phyloP scores from a whole-genome alignment of 2,113 vertebrate species.

The Pygoscelis adeliae region DNA sequence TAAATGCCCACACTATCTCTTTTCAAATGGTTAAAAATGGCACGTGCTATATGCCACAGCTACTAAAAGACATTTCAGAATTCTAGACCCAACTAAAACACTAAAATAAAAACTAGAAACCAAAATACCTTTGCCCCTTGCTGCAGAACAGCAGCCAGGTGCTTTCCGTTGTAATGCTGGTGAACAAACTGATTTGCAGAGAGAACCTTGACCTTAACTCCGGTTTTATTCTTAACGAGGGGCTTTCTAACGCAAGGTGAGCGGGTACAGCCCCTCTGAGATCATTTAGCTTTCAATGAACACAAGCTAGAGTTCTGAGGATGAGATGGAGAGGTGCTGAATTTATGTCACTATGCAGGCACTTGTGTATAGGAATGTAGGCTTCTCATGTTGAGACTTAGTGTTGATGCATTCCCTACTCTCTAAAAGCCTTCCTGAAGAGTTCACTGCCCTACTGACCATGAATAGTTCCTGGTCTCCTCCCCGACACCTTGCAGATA shows the following conservation, averaged over 20 bases:
- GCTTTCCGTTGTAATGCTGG: constrained; percentile 71
- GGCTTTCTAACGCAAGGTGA: background rate
- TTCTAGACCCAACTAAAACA: constrained; percentile 63
- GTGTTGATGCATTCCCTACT: constrained; percentile 25
- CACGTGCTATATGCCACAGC: constrained; percentile 61
- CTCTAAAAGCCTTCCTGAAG: constrained; percentile 15
- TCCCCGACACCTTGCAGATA: constrained; percentile 25
- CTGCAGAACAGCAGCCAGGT: constrained; percentile 22
- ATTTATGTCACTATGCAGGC: constrained; percentile 79
- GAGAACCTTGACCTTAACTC: constrained; percentile 65
- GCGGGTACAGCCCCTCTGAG: constrained; percentile 26
- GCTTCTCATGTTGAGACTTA: constrained; percentile 58
- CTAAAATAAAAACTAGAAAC: constrained; percentile 50
- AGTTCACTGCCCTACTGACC: background rate
- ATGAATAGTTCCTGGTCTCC: background rate
- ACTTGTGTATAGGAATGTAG: constrained; percentile 81
- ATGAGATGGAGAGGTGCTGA: constrained; percentile 75
- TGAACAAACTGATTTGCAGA: constrained; percentile 74
- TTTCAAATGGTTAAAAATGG: constrained; percentile 66
- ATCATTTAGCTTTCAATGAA: constrained; percentile 46
- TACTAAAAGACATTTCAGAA: constrained; percentile 61
- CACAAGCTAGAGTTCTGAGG: constrained; percentile 63
- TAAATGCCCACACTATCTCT: constrained; percentile 63
- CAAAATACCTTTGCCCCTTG: constrained; percentile 30
- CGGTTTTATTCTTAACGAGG: background rate